These are phyloP conservation scores for Rhabdomys dilectus DNA, from an alignment of 2,113 vertebrate species.

Conservation along the genomic window DNA sequence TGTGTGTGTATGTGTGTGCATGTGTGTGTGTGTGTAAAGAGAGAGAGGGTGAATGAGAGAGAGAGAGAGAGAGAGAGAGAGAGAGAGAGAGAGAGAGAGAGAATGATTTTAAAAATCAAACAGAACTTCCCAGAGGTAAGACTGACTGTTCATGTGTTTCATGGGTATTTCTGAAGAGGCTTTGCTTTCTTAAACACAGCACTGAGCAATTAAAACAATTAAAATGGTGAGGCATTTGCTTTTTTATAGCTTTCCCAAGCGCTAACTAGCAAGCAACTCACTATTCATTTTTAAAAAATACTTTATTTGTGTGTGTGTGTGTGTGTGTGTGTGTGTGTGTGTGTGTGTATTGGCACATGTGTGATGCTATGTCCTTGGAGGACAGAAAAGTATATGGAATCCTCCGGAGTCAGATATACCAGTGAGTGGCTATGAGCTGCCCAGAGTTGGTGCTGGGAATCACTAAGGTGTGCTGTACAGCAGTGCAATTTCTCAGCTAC, in stretches of 20 bases:
- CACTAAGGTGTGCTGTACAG: neutral
- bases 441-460: neutral
- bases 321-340: neutral
- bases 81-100: no score
- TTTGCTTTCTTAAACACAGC: neutral
- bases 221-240: neutral
- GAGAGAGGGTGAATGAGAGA: no score
- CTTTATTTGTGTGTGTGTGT: neutral
- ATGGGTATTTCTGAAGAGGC: no score
- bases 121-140: neutral
- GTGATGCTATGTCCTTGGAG: neutral
- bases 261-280: neutral
- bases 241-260: neutral
- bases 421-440: neutral
- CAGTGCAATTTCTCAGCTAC: neutral
- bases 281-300: neutral
- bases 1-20: no score
- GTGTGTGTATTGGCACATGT: accelerated
- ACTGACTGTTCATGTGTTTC: neutral
- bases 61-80: no score
- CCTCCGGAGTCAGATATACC: neutral
- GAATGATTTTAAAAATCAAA: neutral
- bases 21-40: neutral
- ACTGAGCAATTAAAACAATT: neutral
- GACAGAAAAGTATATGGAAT: neutral